phyloP scores from a whole-genome alignment of 53 echinoderm and acorn worm species.

The Crossaster papposus region DNA sequence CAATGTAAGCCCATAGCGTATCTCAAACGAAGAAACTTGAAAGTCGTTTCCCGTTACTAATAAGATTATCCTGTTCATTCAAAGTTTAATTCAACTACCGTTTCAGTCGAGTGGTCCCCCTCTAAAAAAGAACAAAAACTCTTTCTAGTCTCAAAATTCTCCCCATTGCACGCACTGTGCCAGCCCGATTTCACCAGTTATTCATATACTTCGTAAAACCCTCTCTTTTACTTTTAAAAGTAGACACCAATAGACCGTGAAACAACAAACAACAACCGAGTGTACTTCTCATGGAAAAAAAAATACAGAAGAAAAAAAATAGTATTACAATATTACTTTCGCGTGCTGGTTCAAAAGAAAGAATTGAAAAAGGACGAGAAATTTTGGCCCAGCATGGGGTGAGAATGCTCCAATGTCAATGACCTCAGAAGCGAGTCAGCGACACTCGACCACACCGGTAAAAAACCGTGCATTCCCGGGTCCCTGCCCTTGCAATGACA shows the following conservation, averaged over 20 bases:
- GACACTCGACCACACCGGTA: neutral
- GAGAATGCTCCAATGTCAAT: slow-evolving; percentile 3
- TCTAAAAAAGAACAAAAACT: neutral
- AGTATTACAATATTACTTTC: slow-evolving; percentile 18
- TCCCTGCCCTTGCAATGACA: neutral
- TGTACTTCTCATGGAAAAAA: neutral
- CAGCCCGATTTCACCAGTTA: too few relatives aligned
- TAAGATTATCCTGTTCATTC: neutral
- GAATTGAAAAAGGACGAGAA: neutral
- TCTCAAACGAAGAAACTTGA: slow-evolving; percentile 25
- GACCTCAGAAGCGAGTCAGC: slow-evolving; percentile 29
- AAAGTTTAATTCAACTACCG: neutral
- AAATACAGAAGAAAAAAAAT: slow-evolving; percentile 14
- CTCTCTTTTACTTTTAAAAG: neutral
- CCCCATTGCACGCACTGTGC: too few relatives aligned
- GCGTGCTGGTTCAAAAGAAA: slow-evolving; percentile 44
- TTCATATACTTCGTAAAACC: too few relatives aligned
- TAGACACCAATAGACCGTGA: neutral
- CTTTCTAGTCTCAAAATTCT: too few relatives aligned
- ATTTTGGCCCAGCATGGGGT: neutral
- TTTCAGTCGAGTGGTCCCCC: slow-evolving; percentile 21
- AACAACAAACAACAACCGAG: neutral
- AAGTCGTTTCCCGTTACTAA: neutral
- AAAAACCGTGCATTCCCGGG: neutral
- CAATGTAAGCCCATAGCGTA: neutral